Evolutionary conservation across 64 coral and sea anemone species (phyloP).

Genomic region (Catalaphyllia jardinei): DNA sequence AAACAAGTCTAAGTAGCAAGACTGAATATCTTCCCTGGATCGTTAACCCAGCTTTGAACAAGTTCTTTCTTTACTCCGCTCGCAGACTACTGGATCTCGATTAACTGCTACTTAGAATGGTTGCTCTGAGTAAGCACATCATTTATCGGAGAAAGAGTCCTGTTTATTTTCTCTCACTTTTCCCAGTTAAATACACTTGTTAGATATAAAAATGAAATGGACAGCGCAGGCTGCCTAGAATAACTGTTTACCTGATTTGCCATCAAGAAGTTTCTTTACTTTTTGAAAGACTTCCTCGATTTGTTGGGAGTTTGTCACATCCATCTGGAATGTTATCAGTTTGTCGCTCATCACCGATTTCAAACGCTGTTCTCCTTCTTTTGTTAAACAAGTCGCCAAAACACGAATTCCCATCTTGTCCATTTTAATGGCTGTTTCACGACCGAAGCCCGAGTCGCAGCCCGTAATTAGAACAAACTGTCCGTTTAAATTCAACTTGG

Average conservation of each 20-base stretch:
- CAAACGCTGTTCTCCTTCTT: constrained; percentile 47
- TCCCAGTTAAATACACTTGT: too few relatives aligned
- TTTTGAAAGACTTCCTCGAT: constrained; percentile 2
- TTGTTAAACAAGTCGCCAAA: constrained; percentile 48
- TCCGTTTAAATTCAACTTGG: not conserved
- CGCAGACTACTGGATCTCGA: too few relatives aligned
- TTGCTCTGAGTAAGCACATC: too few relatives aligned
- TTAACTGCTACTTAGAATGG: too few relatives aligned
- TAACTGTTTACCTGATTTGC: constrained; percentile 7
- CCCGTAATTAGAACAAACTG: constrained; percentile 57
- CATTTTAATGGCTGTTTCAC: constrained; percentile 19
- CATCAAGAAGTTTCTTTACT: constrained; percentile 1
- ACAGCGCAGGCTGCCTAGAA: too few relatives aligned
- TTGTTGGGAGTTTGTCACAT: constrained; percentile 50
- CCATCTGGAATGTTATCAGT: constrained; percentile 13
- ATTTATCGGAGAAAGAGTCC: not conserved
- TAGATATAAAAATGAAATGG: too few relatives aligned
- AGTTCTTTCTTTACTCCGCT: too few relatives aligned
- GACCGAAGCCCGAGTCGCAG: constrained; percentile 49
- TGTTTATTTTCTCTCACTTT: too few relatives aligned
- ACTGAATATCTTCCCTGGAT: too few relatives aligned
- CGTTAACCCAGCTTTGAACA: too few relatives aligned
- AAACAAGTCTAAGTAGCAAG: too few relatives aligned
- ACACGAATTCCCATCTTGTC: constrained; percentile 52
- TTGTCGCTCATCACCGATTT: constrained; percentile 19